Base-by-base conservation (phyloP, 37 sponge, comb jelly and placozoan genomes). In the Ianthella basta region DNA sequence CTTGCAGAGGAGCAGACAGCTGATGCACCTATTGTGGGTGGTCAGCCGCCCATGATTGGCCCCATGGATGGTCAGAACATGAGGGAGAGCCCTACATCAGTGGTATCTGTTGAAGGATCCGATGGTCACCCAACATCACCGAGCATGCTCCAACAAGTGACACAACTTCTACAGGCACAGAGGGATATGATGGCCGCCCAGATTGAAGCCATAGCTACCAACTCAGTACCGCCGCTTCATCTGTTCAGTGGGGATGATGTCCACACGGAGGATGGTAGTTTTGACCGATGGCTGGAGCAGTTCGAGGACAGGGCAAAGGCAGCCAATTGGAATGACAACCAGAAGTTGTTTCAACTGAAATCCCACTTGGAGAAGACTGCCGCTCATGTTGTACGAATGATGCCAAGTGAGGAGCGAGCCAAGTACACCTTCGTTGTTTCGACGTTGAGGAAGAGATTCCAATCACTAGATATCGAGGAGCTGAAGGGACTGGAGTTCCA, bases 251-350 rank as follows among this genome's bases (percentile, higher is more conserved):
- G 75, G 18, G 84, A 84, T 18, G 55, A 33, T 20, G 5, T n/a
- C 4, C 20, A 72, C 38, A 55, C 75, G 13, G 74, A 84, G 23
- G 74, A 84, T 65, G 84, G n/a, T 37, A 27, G 73, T 21, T 56
- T 72, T 40, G 84, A 84, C 4, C 74, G 84, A 1, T 84, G 84
- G 84, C 5, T 84, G 14, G 74, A 84, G 33, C 56, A 50, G 30
- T 84, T 84, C 40, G 86, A 85, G 54, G 79, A 85, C 61, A 24
- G 74, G 33, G 84, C 84, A 20, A 72, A 56, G 56, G 20, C 72
- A 5, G 69, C 37, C 38, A 38, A 68, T 19, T 84, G 84, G 84
- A 68, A 29, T 57, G 60, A 29, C 1, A 60, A 55, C 16, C 84
- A 84, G 41, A 70, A 72, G 74, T 30, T 84, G 41, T 60, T 72